phyloP scores from a whole-genome alignment of 2,113 vertebrate species.

The Oceanodroma tethys region DNA sequence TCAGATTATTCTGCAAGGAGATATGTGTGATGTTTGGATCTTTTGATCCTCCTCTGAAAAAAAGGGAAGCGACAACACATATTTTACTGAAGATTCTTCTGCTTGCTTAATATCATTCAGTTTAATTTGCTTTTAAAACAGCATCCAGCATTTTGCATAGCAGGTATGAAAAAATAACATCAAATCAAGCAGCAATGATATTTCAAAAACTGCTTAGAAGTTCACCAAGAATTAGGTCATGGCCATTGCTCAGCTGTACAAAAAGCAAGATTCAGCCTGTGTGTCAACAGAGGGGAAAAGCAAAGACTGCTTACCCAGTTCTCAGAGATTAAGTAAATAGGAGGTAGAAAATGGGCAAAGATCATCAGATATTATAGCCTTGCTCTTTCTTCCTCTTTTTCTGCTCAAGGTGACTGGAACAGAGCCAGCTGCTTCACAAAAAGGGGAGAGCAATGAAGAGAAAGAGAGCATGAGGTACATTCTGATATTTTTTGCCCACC shows the following conservation, averaged over 20 bases:
- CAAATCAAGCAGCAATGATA: not conserved
- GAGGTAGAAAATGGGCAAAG: not conserved
- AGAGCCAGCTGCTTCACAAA: not conserved
- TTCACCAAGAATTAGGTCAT: not conserved
- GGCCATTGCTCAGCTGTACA: not conserved
- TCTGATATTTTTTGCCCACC: not conserved
- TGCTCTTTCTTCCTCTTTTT: not conserved
- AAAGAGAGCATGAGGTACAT: not conserved
- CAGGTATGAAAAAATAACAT: not conserved
- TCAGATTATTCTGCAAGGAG: not conserved
- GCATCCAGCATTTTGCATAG: not conserved
- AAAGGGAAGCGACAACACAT: not conserved
- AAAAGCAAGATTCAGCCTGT: not conserved
- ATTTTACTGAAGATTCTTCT: not conserved
- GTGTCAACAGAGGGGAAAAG: not conserved
- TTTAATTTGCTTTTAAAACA: slow-evolving; percentile 9
- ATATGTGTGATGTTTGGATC: not conserved
- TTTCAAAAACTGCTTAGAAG: not conserved
- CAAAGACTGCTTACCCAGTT: not conserved
- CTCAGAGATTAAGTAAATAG: not conserved
- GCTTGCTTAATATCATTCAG: not conserved
- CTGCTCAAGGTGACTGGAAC: not conserved
- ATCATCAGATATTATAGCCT: not conserved
- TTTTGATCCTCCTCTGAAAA: not conserved
- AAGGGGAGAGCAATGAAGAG: not conserved